These are phyloP conservation scores for Tuta absoluta DNA, from an alignment of 2,888 invertebrate species.

Conservation along the genomic window DNA sequence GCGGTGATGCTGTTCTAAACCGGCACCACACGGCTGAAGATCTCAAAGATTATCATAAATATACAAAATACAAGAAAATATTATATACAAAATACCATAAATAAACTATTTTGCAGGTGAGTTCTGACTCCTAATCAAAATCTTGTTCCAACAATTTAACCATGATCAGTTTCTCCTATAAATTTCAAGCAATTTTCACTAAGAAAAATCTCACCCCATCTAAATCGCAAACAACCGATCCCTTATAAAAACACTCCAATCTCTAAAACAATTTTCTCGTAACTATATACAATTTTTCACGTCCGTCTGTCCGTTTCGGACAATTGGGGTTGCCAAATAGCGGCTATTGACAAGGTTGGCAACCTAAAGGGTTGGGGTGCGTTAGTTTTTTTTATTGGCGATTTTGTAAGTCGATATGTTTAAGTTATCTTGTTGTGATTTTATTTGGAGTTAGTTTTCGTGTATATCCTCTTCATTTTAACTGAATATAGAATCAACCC, in stretches of 20 bases:
- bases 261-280: conserved; percentile 21
- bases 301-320: conserved; percentile 20
- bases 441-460: neutral
- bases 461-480: too few species aligned
- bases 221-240: conserved; percentile 12
- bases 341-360: conserved; percentile 18
- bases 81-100: too few species aligned
- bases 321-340: conserved; percentile 23
- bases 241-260: conserved; percentile 18
- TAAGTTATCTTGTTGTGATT: conserved; percentile 16
- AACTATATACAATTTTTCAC: conserved; percentile 22
- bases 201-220: conserved; percentile 4
- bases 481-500: too few species aligned
- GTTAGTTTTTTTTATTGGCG: conserved; percentile 14
- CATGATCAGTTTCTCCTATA: neutral
- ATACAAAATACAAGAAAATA: too few species aligned
- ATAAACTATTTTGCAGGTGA: too few species aligned
- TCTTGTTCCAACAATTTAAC: neutral
- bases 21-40: too few species aligned
- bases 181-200: neutral
- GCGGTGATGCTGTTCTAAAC: too few species aligned
- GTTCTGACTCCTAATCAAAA: too few species aligned
- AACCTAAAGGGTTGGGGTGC: conserved; percentile 26
- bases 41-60: too few species aligned
- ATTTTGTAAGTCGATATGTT: conserved; percentile 19